Conservation (phyloP, 2,797 vertebrate genomes). For the Selene dorsalis region DNA sequence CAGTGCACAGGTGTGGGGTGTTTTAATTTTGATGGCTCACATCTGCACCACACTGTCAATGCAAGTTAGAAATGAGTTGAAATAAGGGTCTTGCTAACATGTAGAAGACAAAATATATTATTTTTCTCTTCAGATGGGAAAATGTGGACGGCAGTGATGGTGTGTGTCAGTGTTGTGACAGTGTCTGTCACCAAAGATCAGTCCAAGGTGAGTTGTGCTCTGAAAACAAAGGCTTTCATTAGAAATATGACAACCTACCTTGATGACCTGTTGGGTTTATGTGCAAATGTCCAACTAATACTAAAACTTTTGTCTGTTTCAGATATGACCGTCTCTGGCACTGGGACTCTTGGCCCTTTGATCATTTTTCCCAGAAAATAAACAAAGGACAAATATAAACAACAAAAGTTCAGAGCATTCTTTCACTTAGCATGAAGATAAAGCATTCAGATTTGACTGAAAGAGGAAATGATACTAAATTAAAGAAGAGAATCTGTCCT, state of each 20-base stretch:
- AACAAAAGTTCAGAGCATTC: background rate
- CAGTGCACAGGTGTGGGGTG: no score
- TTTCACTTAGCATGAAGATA: background rate
- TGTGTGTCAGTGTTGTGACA: slow-evolving; percentile 65
- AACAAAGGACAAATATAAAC: background rate
- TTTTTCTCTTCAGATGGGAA: slow-evolving; percentile 57
- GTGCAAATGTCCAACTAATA: background rate
- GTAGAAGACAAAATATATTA: background rate
- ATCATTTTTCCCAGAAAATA: slow-evolving; percentile 40
- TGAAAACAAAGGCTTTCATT: background rate
- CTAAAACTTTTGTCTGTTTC: slow-evolving; percentile 23
- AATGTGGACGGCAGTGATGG: slow-evolving; percentile 53
- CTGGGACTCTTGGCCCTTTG: slow-evolving; percentile 51
- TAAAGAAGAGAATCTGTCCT: background rate
- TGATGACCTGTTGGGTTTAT: background rate
- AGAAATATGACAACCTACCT: background rate
- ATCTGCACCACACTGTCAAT: no score
- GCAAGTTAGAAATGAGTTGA: no score
- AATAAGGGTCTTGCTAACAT: no score
- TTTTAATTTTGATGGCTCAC: no score
- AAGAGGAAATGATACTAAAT: background rate
- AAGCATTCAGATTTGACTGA: no score
- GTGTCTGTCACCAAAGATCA: slow-evolving; percentile 8
- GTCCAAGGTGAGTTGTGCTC: background rate
- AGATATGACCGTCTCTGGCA: slow-evolving; percentile 28